Conservation (phyloP, 2,888 invertebrate species). For the Lasiommata megera region DNA sequence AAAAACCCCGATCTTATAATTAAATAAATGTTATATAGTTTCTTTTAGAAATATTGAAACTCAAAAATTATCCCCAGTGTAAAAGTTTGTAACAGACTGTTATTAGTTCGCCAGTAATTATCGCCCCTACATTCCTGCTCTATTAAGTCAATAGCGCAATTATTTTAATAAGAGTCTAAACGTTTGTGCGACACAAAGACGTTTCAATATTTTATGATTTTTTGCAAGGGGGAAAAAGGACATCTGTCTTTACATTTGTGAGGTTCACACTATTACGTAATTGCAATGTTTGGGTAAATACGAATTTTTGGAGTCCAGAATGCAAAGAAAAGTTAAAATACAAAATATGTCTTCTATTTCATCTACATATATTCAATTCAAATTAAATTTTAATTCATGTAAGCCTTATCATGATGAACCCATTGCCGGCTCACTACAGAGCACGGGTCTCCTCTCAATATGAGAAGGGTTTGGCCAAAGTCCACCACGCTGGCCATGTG, state of each 20-base stretch:
- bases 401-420: no score
- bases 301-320: not conserved
- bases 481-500: no score
- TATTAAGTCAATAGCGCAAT: constrained; percentile 64
- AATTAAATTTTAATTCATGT: no score
- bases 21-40: no score
- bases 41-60: constrained; percentile 3
- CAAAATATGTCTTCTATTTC: no score
- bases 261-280: not conserved
- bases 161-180: constrained; percentile 53
- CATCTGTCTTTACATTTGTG: not conserved
- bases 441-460: no score
- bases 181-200: constrained; percentile 46
- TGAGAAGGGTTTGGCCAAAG: no score
- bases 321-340: not conserved
- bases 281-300: not conserved
- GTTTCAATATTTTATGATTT: constrained; percentile 35
- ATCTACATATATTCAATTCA: no score
- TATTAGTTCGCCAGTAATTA: constrained; percentile 46
- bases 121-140: constrained; percentile 29
- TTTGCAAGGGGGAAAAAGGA: not conserved
- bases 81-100: constrained; percentile 45
- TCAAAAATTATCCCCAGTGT: not conserved
- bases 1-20: no score
- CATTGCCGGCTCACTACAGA: no score